phyloP scores from a whole-genome alignment of 2,113 vertebrate species.

The Dicrurus megarhynchus region DNA sequence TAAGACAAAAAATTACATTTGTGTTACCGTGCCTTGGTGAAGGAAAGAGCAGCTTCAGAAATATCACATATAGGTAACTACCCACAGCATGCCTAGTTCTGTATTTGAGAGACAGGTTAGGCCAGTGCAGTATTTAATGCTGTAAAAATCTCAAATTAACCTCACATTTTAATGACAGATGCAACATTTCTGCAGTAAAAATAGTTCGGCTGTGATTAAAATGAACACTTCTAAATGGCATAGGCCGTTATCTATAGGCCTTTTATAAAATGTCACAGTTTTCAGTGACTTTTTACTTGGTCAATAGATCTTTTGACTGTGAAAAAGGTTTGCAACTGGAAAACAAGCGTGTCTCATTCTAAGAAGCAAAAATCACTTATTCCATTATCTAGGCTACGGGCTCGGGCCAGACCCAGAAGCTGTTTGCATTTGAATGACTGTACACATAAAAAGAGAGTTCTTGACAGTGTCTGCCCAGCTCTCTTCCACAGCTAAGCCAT shows the following conservation, averaged over 20 bases:
- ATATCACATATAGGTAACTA: not conserved
- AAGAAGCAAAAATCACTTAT: constrained; percentile 18
- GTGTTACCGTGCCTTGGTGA: rapidly evolving
- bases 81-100: not conserved
- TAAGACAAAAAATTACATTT: not conserved
- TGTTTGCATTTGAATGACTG: constrained; percentile 2
- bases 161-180: not conserved
- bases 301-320: constrained; percentile 29
- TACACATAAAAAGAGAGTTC: not conserved
- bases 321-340: not conserved
- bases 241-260: not conserved
- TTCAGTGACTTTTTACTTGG: not conserved
- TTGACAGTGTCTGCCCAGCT: not conserved
- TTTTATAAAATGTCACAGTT: not conserved
- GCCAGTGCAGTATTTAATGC: not conserved
- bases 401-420: not conserved
- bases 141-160: not conserved
- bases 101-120: not conserved
- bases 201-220: not conserved
- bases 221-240: not conserved
- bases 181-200: not conserved
- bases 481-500: not conserved
- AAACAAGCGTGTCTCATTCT: not conserved
- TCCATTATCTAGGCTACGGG: not conserved
- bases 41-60: not conserved